Conservation (phyloP, 2,113 vertebrate genomes). For the Ardeotis arabs region DNA sequence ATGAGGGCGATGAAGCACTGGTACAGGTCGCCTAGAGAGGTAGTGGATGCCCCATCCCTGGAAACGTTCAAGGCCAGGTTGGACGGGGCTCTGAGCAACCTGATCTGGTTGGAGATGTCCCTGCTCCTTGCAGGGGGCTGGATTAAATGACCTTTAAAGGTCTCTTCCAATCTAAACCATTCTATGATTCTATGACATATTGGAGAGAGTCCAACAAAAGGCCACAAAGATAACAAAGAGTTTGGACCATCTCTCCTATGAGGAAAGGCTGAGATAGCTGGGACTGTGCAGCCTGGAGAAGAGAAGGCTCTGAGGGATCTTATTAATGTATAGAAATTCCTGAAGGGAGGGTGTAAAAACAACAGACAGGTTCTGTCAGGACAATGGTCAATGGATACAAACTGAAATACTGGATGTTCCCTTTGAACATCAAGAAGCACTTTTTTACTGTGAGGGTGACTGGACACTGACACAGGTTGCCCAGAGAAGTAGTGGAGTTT, state of each 20-base stretch:
- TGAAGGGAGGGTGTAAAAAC: not conserved
- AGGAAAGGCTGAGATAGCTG: not conserved
- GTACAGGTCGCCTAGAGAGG: no score
- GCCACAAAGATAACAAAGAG: not conserved
- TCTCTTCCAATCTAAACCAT: no score
- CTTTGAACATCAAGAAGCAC: not conserved
- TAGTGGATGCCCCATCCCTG: no score
- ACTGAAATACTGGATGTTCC: not conserved
- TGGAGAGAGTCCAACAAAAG: no score
- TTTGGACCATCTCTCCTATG: not conserved
- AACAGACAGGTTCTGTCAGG: not conserved
- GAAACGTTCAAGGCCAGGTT: no score
- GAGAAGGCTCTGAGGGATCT: not conserved
- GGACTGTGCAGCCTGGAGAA: not conserved
- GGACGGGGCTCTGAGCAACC: no score
- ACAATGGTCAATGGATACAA: not conserved
- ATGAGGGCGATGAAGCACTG: no score
- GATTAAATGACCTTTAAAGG: no score
- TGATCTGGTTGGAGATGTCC: no score
- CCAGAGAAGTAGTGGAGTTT: no score
- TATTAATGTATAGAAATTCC: not conserved
- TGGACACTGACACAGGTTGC: not conserved
- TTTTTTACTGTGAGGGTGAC: not conserved
- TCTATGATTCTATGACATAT: no score
- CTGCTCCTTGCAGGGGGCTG: no score